Percentiles rank a stretch among this genome's conserved stretches.
phyloP scores from a whole-genome alignment of 2,888 invertebrate species.

The Perdita meconis region DNA sequence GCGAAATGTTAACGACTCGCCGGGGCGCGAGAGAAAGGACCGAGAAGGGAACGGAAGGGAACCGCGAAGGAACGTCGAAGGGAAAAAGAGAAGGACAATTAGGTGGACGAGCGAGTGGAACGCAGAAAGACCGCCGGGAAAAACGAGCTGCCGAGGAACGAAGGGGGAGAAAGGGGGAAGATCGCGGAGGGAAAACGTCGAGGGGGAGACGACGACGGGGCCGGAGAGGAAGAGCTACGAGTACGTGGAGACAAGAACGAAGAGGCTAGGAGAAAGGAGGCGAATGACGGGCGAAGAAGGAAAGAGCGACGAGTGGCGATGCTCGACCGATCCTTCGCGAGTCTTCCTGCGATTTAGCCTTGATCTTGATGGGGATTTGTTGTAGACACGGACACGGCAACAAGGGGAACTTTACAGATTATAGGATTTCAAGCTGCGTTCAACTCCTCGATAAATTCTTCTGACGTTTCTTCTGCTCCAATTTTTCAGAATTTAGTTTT shows the following conservation, averaged over 20 bases:
- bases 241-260: background rate
- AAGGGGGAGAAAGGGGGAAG: conserved; percentile 43
- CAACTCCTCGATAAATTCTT: too few relatives aligned
- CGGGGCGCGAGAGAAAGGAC: background rate
- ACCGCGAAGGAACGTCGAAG: conserved; percentile 13
- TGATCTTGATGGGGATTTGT: conserved; percentile 23
- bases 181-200: conserved; percentile 42
- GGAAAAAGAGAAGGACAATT: conserved; percentile 43
- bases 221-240: conserved; percentile 10
- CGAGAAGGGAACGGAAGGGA: background rate
- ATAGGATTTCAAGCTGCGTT: too few relatives aligned
- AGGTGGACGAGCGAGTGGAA: conserved; percentile 34
- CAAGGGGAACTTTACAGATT: too few relatives aligned
- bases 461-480: too few relatives aligned
- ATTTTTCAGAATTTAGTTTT: too few relatives aligned
- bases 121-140: conserved; percentile 32
- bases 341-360: conserved; percentile 13
- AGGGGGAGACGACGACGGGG: conserved; percentile 18
- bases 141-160: conserved; percentile 43
- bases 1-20: conserved; percentile 69
- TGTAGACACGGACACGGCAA: background rate
- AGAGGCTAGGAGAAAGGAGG: background rate
- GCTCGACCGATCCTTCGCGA: conserved; percentile 5
- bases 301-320: background rate
- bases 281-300: background rate